Base-by-base conservation (phyloP, 2,888 invertebrate genomes). In the Drosophila flavopinicola region DNA sequence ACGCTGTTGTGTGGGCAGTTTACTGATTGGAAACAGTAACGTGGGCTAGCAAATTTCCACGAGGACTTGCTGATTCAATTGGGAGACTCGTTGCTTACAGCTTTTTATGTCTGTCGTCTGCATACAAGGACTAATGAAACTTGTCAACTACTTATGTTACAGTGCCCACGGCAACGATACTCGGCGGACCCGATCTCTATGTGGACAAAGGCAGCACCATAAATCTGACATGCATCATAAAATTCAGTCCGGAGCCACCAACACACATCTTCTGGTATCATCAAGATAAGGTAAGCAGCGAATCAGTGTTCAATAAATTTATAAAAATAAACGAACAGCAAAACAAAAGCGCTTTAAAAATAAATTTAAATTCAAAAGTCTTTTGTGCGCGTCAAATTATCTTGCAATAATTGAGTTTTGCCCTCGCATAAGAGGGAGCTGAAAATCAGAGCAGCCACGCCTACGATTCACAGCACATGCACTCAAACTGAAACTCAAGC, bases 181-280 rank as follows among this genome's bases (percentile, higher is more conserved):
- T 95, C 75, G 96, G 95, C 68, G 95, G 95, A 69, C 95, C 95
- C 60, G 95, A 96, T 91, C 92, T 96, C 76, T 95, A 94, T 92
- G 95, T 96, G 89, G 95, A 96, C 92, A 94, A 94, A 76, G 96
- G 95, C 63, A 95, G 95, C 91, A 96, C 95, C 90, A 95, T 96
- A 91, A 96, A 96, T 92, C 93, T 96, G 85, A 96, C 95, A 74
- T 96, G 96, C 91, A 93, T 95, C 83, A 94, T 96, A 82, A 93
- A 94, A 83, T 95, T 94, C 90, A 95, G 95, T 90, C 95, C 96
- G 25, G 95, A 96, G 92, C 97, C 97, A 69, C 97, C 97, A 77
- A 96, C 96, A 85, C 97, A 96, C 93, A 97, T 98, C 92, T 97
- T 96, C 93, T 97, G 97, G 97, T 97, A 97, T 93, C 97, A 97